Percentiles rank a stretch among this genome's conserved stretches.
Evolutionary conservation across 2,797 vertebrate genomes (phyloP).

Genomic region (Pipistrellus pipistrellus): DNA sequence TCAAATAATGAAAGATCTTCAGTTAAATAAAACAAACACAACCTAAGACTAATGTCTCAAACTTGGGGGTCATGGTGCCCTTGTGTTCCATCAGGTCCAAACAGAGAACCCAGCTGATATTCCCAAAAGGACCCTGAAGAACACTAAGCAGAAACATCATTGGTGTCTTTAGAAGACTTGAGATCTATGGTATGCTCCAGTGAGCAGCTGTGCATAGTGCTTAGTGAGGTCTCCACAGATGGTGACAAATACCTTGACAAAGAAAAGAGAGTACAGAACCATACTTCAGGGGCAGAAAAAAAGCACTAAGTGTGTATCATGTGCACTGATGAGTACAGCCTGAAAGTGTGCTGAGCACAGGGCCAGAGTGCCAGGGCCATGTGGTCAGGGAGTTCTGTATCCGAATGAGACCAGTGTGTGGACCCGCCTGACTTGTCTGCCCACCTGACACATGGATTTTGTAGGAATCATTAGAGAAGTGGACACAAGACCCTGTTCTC

Average conservation of each 20-base stretch:
- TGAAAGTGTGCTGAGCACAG: neutral
- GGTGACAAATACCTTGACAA: neutral
- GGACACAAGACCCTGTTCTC: neutral
- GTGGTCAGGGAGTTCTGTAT: too few species aligned
- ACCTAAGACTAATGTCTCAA: neutral
- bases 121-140: neutral
- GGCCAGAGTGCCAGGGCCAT: neutral
- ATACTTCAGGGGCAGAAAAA: neutral
- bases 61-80: rapidly evolving
- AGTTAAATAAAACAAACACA: neutral
- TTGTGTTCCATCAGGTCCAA: neutral
- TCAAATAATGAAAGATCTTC: neutral
- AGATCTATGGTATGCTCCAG: neutral
- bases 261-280: neutral
- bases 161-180: neutral
- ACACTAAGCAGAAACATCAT: neutral
- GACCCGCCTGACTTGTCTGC: neutral
- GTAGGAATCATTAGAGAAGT: neutral
- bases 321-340: neutral
- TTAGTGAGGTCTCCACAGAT: neutral
- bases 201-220: neutral
- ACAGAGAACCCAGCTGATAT: neutral
- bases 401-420: rapidly evolving
- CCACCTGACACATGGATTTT: neutral
- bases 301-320: neutral